Percentiles rank a stretch among this genome's conserved stretches.
Evolutionary conservation across 2,113 vertebrate genomes (phyloP).

Genomic region (Nesoenas mayeri): DNA sequence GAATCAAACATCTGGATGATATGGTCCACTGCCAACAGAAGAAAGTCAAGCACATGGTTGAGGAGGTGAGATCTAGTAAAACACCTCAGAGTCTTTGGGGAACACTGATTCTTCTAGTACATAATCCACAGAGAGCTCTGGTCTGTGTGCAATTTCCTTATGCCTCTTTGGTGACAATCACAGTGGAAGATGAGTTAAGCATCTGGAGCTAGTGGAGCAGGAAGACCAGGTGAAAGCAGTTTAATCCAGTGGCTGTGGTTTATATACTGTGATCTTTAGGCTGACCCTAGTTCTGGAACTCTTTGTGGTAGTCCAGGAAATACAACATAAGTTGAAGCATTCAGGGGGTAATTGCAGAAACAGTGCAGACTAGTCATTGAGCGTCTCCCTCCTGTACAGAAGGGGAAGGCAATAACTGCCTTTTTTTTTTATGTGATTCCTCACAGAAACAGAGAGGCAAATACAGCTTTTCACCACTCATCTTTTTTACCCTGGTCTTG

Average conservation of each 20-base stretch:
- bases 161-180: background rate
- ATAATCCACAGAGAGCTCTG: background rate
- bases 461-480: background rate
- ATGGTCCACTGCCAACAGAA: conserved; percentile 99
- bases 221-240: background rate
- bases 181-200: background rate
- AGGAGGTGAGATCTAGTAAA: conserved; percentile 84
- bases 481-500: background rate
- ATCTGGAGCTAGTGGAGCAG: background rate
- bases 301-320: background rate
- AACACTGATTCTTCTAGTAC: background rate
- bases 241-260: background rate
- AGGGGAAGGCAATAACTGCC: background rate
- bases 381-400: background rate
- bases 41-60: conserved; percentile 97
- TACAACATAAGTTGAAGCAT: background rate
- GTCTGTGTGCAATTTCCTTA: background rate
- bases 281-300: background rate
- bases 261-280: background rate
- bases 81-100: background rate
- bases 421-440: background rate
- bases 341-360: background rate
- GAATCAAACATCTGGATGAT: conserved; percentile 94
- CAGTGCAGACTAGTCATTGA: background rate
- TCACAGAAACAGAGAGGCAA: background rate